Evolutionary conservation across 2,113 vertebrate species (phyloP).

Genomic region (Ginglymostoma cirratum): DNA sequence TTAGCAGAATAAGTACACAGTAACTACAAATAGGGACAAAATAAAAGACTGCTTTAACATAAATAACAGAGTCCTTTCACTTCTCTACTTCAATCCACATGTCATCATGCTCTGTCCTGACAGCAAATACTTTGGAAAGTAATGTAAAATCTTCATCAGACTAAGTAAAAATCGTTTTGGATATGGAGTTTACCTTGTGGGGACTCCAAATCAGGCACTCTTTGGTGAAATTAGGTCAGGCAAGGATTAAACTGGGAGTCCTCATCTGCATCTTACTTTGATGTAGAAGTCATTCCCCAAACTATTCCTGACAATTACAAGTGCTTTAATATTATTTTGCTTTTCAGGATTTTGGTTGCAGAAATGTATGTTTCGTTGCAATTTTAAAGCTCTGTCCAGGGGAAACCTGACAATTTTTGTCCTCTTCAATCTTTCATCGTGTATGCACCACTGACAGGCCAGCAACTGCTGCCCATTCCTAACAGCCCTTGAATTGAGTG

Average conservation of each 20-base stretch:
- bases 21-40: not conserved
- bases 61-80: not conserved
- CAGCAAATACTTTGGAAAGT: not conserved
- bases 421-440: no score
- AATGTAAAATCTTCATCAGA: not conserved
- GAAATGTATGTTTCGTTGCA: no score
- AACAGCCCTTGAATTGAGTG: no score
- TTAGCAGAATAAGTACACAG: not conserved
- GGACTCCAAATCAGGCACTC: not conserved
- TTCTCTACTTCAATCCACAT: not conserved
- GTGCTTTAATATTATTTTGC: no score
- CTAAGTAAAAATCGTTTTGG: not conserved
- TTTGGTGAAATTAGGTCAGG: not conserved
- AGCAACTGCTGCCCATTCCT: no score
- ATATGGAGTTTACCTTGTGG: not conserved
- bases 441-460: no score
- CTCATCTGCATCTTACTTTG: not conserved
- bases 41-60: not conserved
- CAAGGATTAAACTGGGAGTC: not conserved
- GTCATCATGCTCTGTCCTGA: not conserved
- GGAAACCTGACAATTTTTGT: no score
- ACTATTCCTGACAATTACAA: not conserved
- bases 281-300: not conserved
- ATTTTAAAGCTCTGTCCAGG: no score
- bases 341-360: no score